These are phyloP conservation scores for Saxidomus purpurata DNA, from an alignment of 1,140 invertebrate species.

Conservation along the genomic window DNA sequence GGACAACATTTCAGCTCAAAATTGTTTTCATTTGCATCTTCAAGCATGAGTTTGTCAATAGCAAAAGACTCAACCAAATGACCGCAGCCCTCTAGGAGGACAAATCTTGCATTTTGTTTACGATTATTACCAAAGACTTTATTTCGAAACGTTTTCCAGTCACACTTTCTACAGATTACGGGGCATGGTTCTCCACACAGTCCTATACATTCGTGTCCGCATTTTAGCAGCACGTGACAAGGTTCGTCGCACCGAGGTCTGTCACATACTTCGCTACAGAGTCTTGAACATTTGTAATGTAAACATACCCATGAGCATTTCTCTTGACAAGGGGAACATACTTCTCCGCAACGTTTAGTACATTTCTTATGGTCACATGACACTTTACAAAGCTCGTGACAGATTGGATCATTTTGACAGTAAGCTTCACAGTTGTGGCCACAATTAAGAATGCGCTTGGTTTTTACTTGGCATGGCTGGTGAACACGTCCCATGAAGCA, in stretches of 20 bases:
- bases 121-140: slow-evolving; percentile 87
- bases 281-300: slow-evolving; percentile 88
- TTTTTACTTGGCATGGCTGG: slow-evolving; percentile 80
- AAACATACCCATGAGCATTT: slow-evolving; percentile 85
- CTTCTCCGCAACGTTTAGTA: slow-evolving; percentile 88
- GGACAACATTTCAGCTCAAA: slow-evolving; percentile 90
- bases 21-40: slow-evolving; percentile 80
- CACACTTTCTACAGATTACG: slow-evolving; percentile 65
- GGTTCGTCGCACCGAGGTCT: slow-evolving; percentile 86
- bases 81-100: slow-evolving; percentile 74
- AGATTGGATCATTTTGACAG: slow-evolving; percentile 88
- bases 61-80: slow-evolving; percentile 73
- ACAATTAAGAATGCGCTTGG: slow-evolving; percentile 83
- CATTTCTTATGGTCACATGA: slow-evolving; percentile 88
- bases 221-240: slow-evolving; percentile 82
- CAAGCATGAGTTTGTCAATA: slow-evolving; percentile 87
- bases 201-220: slow-evolving; percentile 89
- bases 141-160: slow-evolving; percentile 86
- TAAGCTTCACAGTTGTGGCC: slow-evolving; percentile 82
- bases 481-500: slow-evolving; percentile 90
- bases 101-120: slow-evolving; percentile 74
- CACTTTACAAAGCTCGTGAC: slow-evolving; percentile 85
- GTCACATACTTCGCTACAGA: slow-evolving; percentile 89
- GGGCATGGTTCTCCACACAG: slow-evolving; percentile 90
- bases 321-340: slow-evolving; percentile 89